Conservation (phyloP, 23 tunicate genomes). For the Phallusia fumigata region DNA sequence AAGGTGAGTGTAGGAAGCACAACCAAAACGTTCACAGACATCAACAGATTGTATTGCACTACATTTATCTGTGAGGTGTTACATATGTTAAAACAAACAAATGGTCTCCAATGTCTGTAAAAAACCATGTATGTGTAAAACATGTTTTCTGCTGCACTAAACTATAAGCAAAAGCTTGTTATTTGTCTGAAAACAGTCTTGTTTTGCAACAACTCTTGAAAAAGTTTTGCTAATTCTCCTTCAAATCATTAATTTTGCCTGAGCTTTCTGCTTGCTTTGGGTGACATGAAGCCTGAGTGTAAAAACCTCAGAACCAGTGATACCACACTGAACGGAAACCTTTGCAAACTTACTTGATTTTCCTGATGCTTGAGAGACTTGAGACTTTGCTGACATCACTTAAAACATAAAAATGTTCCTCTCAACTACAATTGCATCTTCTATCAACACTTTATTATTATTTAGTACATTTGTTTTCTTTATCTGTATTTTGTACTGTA, state of each 20-base stretch:
- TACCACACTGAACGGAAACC: not conserved
- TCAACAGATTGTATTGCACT: too few relatives aligned
- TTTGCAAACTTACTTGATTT: not conserved
- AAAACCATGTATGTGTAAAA: too few relatives aligned
- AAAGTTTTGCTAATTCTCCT: not conserved
- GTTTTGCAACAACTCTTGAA: not conserved
- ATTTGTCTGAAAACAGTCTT: not conserved
- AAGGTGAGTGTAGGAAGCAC: too few relatives aligned
- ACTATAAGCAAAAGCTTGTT: not conserved
- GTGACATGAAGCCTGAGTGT: too few relatives aligned
- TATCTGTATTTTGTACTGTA: too few relatives aligned
- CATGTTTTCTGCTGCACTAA: not conserved
- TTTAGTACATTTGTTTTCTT: not conserved
- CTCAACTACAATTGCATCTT: not conserved
- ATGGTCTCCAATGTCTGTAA: too few relatives aligned
- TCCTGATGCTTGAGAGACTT: slow-evolving; percentile 12
- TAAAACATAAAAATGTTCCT: not conserved
- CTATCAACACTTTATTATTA: not conserved
- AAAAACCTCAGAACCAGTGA: too few relatives aligned
- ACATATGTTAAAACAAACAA: too few relatives aligned
- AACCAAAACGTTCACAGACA: too few relatives aligned
- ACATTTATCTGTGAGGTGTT: too few relatives aligned
- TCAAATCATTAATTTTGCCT: too few relatives aligned
- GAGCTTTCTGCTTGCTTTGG: not conserved
- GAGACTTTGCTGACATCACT: slow-evolving; percentile 22